Evolutionary conservation across 2,113 vertebrate species (phyloP), one percentile per base, ranked within the genome.

Genomic region (Dolichotis patagonum): DNA sequence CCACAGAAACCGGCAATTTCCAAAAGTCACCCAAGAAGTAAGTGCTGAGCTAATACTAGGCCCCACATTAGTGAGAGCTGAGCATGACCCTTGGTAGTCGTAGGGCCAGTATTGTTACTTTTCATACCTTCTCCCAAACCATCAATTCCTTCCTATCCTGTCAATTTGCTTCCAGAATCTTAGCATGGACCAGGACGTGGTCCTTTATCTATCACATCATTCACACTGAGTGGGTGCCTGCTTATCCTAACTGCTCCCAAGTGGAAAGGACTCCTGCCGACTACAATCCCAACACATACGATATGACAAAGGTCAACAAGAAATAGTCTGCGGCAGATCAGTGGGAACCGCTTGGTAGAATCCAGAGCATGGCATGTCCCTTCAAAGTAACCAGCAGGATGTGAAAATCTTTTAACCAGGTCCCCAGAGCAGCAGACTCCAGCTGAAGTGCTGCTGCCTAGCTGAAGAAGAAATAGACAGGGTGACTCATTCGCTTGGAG

Each of bases 341-440:
- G 88, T 56, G 26, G 11, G 60, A 73, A 16, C 0, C 17, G 5
- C 54, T 9, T 0, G 10, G 38, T 43, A 32, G 65, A 24, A 63
- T 30, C 65, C 35, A 12, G 0, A 3, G 22, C 6, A 10, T 5
- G 54, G 22, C 1, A 14, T 11, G 13, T 19, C 26, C 89, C 56
- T 17, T 35, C 77, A 32, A 26, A 84, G 43, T 20, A 81, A 91
- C 73, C 28, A 1, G 32, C 38, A 73, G 41, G 41, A 69, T 0
- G 0, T 1, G 43, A 46, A 62, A 85, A 43, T 19, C 9, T 28
- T 65, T 60, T 56, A 5, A 4, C 0, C 0, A 49, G 54, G 65
- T 80, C 73, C 83, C 88, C 62, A 52, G 67, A 46, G 65, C 67
- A 73, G 63, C 32, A 17, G 54, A 56, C 54, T 56, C 54, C 54